Evolutionary conservation across 2,888 invertebrate genomes (phyloP).

Genomic region (Melieria omissa): DNA sequence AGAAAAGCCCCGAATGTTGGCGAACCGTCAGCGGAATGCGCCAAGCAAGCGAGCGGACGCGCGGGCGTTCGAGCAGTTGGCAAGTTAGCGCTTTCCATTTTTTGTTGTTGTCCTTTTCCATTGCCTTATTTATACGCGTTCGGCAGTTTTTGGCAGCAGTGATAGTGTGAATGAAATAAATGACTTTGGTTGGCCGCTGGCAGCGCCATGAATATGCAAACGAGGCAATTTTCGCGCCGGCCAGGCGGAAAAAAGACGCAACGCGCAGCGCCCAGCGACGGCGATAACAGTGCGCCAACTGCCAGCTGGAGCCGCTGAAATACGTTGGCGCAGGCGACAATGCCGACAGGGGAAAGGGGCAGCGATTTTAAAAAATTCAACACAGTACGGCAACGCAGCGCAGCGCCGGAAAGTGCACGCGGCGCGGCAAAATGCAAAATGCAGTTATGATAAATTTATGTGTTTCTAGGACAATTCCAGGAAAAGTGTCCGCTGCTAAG

Average conservation of each 20-base stretch:
- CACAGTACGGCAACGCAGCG: not conserved
- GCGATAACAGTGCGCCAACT: constrained; percentile 5
- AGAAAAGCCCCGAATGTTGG: not conserved
- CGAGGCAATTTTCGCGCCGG: constrained; percentile 13
- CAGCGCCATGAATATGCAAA: constrained; percentile 24
- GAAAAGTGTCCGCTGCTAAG: constrained; percentile 12
- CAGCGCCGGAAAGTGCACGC: not conserved
- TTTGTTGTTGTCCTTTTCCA: not conserved
- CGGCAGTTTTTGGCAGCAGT: constrained; percentile 17
- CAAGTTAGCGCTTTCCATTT: not conserved
- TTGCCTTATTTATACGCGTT: constrained; percentile 1
- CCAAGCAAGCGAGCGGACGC: not conserved
- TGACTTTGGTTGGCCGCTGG: not conserved
- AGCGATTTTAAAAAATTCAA: not conserved
- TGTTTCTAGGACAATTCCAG: constrained; percentile 31
- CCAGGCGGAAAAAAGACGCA: constrained; percentile 1
- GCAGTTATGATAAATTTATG: constrained; percentile 41
- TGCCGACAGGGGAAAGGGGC: constrained; percentile 9
- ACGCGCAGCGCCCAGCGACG: not conserved
- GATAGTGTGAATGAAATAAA: constrained; percentile 38
- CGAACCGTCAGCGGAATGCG: not conserved
- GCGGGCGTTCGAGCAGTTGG: not conserved
- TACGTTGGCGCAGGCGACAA: constrained; percentile 6
- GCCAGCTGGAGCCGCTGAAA: constrained; percentile 23
- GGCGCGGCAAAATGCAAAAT: constrained; percentile 13